Conservation (phyloP, 2,888 invertebrate species). For the Temnothorax ravouxi region DNA sequence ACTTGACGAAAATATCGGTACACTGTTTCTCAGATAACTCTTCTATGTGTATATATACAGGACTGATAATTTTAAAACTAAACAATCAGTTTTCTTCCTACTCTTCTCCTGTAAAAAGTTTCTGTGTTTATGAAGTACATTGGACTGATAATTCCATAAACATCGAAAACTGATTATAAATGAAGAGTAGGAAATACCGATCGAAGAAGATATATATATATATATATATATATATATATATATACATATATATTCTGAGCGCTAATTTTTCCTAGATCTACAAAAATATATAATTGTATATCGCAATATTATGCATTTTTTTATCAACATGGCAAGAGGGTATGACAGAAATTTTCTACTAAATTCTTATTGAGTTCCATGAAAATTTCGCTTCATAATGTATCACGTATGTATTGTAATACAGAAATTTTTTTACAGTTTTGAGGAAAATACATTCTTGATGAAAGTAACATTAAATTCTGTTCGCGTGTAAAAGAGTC, state of each 20-base stretch:
- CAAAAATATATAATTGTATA: constrained; percentile 84
- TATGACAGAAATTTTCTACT: constrained; percentile 79
- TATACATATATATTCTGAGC: constrained; percentile 79
- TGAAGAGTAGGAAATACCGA: constrained; percentile 76
- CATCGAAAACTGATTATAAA: constrained; percentile 62
- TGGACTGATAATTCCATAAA: constrained; percentile 58
- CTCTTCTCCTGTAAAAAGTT: constrained; percentile 65
- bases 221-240: no score
- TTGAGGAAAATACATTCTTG: constrained; percentile 45
- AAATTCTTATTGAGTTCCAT: constrained; percentile 70
- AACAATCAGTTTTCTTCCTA: constrained; percentile 77
- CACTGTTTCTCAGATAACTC: constrained; percentile 77
- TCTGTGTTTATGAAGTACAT: constrained; percentile 50
- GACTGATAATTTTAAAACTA: constrained; percentile 79
- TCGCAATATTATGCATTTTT: constrained; percentile 79
- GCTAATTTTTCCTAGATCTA: constrained; percentile 82
- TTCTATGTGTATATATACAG: constrained; percentile 72
- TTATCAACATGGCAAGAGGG: constrained; percentile 81
- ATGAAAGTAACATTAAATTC: constrained; percentile 41
- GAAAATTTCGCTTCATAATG: constrained; percentile 75
- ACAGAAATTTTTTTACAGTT: constrained; percentile 51
- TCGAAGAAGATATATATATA: constrained; percentile 64
- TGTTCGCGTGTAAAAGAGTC: constrained; percentile 37
- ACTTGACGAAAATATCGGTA: constrained; percentile 77
- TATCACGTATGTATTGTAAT: constrained; percentile 43